Conservation (phyloP, 2,888 invertebrate genomes). For the Kuschelorhynchus macadamiae region DNA sequence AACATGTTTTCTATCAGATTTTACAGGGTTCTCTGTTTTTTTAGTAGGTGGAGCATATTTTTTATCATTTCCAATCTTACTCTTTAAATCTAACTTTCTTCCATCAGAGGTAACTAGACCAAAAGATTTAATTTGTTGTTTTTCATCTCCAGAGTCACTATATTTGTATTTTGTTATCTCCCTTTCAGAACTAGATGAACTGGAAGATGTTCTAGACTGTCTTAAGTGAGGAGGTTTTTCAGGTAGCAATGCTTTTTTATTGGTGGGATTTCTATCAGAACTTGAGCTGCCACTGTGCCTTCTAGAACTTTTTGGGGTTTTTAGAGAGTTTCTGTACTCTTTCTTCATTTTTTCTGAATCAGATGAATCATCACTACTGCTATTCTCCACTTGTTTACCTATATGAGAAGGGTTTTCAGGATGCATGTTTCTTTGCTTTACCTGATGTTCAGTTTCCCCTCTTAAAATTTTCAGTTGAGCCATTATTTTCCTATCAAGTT, state of each 20-base stretch:
- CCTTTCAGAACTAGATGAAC: conserved; percentile 53
- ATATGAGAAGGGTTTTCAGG: conserved; percentile 40
- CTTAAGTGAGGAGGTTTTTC: conserved; percentile 38
- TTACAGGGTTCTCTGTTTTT: conserved; percentile 33
- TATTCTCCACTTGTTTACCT: neutral
- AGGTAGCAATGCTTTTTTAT: conserved; percentile 42
- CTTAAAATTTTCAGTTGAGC: conserved; percentile 36
- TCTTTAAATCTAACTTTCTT: conserved; percentile 60
- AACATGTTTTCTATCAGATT: conserved; percentile 56
- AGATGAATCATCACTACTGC: neutral
- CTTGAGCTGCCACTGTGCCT: conserved; percentile 22
- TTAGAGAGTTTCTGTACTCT: neutral
- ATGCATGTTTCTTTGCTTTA: conserved; percentile 34
- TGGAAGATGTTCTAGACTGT: conserved; percentile 14
- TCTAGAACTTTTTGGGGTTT: neutral
- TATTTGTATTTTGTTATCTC: conserved; percentile 40
- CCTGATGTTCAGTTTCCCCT: conserved; percentile 46
- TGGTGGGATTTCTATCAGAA: conserved; percentile 20
- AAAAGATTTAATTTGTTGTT: conserved; percentile 62
- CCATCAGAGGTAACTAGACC: conserved; percentile 68
- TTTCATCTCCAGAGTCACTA: conserved; percentile 49
- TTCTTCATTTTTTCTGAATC: conserved; percentile 46
- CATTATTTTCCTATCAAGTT: conserved; percentile 47
- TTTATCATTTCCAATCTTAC: conserved; percentile 30
- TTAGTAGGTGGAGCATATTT: conserved; percentile 33